Evolutionary conservation across 2,797 vertebrate species (phyloP).

Genomic region (Rhincodon typus): DNA sequence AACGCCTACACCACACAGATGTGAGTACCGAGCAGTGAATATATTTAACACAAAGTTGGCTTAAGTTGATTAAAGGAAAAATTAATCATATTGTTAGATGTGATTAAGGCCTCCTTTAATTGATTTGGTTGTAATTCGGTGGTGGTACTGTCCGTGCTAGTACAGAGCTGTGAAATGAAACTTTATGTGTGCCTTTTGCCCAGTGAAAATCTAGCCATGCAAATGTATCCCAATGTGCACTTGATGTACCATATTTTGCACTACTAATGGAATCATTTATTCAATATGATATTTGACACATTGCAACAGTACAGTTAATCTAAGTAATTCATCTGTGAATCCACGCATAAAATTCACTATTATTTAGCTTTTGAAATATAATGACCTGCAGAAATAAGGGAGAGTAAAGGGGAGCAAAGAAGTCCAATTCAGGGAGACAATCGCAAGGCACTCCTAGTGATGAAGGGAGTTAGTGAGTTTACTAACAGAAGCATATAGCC

Average conservation of each 20-base stretch:
- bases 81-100: neutral
- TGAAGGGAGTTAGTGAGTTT: neutral
- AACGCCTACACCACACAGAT: neutral
- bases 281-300: neutral
- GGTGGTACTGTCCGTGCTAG: neutral
- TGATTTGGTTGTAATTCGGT: neutral
- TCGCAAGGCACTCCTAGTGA: neutral
- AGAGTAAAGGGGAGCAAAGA: neutral
- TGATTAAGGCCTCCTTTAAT: neutral
- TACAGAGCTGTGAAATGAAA: neutral
- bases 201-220: neutral
- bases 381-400: neutral
- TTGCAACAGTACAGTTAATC: neutral
- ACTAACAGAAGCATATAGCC: neutral
- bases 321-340: neutral
- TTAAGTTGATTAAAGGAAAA: conserved; percentile 12
- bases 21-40: neutral
- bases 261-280: neutral
- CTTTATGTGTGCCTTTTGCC: neutral
- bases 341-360: neutral
- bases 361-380: neutral
- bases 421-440: neutral
- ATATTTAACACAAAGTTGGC: neutral
- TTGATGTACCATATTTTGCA: neutral
- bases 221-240: neutral